phyloP scores from a whole-genome alignment of 2,113 vertebrate genomes.

The Ptilonorhynchus violaceus region DNA sequence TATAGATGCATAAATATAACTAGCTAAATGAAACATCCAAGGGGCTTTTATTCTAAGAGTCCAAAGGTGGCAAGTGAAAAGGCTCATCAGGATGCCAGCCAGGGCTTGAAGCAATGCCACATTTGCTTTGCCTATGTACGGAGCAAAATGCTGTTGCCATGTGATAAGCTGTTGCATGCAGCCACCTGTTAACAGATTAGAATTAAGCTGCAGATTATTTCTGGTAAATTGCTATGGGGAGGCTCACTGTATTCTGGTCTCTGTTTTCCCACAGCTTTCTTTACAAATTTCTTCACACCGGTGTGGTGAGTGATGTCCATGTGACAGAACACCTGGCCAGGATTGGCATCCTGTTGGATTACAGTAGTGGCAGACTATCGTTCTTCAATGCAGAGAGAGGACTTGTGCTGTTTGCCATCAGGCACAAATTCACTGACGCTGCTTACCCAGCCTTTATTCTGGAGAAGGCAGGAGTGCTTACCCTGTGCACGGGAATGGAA shows the following conservation, averaged over 20 bases:
- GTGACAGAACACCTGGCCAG: conserved; percentile 75
- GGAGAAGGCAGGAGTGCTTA: conserved; percentile 85
- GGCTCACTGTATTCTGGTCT: neutral
- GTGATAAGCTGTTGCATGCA: neutral
- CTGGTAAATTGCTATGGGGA: neutral
- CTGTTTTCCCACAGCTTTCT: conserved; percentile 69
- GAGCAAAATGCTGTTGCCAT: neutral
- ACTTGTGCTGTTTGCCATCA: conserved; percentile 82
- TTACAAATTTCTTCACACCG: conserved; percentile 85
- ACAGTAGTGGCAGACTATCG: conserved; percentile 75
- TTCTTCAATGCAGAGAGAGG: conserved; percentile 89
- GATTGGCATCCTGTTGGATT: conserved; percentile 89
- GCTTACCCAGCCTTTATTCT: conserved; percentile 85
- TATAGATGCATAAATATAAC: neutral
- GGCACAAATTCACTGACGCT: conserved; percentile 77
- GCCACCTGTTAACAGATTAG: neutral
- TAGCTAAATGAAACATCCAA: neutral
- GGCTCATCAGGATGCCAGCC: neutral
- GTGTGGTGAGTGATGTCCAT: conserved; percentile 75
- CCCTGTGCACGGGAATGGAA: conserved; percentile 80
- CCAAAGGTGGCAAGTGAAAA: neutral
- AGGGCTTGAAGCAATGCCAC: neutral
- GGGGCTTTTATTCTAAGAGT: neutral
- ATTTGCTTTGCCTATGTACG: rapidly evolving
- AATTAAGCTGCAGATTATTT: neutral